A percentile compares a stretch with the other conserved stretches of the same genome.
Conservation (phyloP, 2,888 invertebrate species). For the Mesoligia furuncula region DNA sequence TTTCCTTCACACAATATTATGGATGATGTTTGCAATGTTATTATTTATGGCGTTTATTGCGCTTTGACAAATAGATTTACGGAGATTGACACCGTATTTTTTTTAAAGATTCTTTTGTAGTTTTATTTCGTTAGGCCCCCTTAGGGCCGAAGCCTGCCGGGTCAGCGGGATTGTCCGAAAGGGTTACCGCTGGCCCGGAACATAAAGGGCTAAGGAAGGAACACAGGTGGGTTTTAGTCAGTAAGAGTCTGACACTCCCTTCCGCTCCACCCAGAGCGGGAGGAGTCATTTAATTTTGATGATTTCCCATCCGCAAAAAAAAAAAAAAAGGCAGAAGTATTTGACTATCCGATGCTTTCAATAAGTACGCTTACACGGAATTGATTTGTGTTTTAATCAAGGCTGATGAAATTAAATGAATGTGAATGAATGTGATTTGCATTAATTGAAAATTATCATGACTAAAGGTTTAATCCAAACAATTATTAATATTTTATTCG, state of each 20-base stretch:
- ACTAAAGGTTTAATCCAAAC: neutral
- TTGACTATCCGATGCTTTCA: slow-evolving; percentile 5
- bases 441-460: neutral
- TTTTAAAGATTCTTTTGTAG: slow-evolving; percentile 56
- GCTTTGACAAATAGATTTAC: slow-evolving; percentile 81
- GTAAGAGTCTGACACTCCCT: too few species aligned
- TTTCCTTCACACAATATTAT: slow-evolving; percentile 82
- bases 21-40: slow-evolving; percentile 80
- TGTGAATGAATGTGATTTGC: neutral
- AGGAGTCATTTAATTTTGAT: too few species aligned
- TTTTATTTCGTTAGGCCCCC: slow-evolving; percentile 39
- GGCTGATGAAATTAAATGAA: neutral
- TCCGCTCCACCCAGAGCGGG: too few species aligned
- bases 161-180: too few species aligned
- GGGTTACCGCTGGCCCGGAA: too few species aligned
- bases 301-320: too few species aligned
- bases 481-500: neutral
- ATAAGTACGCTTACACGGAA: neutral
- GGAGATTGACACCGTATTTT: slow-evolving; percentile 79
- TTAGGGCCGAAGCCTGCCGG: too few species aligned
- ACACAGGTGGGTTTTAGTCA: too few species aligned
- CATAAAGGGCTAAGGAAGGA: too few species aligned
- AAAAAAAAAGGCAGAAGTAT: slow-evolving; percentile 25
- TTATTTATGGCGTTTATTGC: slow-evolving; percentile 83
- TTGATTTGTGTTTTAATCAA: neutral